Percentiles rank a stretch among this genome's conserved stretches.
phyloP scores from a whole-genome alignment of 1,140 invertebrate genomes.

The Drosophila mojavensis region DNA sequence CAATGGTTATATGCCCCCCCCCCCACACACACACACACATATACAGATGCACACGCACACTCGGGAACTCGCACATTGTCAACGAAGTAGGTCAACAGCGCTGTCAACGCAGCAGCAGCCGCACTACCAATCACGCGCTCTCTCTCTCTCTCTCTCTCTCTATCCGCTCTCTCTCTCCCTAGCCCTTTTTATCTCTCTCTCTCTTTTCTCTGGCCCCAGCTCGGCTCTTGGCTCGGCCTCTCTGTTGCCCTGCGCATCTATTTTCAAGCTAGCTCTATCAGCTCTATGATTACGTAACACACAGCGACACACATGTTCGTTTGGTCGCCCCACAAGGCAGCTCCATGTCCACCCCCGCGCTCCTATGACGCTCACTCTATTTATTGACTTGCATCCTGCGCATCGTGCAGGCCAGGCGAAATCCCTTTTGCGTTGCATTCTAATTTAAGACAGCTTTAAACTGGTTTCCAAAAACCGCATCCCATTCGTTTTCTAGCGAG shows the following conservation, averaged over 20 bases:
- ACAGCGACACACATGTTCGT: conserved; percentile 22
- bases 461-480: conserved; percentile 1
- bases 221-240: conserved; percentile 28
- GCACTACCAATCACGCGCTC: neutral
- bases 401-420: no score
- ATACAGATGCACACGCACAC: conserved; percentile 31
- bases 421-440: neutral
- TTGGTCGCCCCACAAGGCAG: conserved; percentile 26
- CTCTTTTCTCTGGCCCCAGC: conserved; percentile 2
- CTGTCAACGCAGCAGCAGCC: conserved; percentile 55
- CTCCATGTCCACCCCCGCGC: no score
- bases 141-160: conserved; percentile 22
- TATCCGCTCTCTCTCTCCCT: conserved; percentile 14
- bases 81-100: conserved; percentile 76
- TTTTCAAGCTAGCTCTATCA: conserved; percentile 51
- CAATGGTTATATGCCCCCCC: conserved; percentile 8
- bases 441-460: conserved; percentile 2
- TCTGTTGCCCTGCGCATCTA: conserved; percentile 28
- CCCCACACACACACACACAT: conserved; percentile 11
- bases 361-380: no score
- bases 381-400: no score
- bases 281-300: conserved; percentile 70
- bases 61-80: conserved; percentile 68
- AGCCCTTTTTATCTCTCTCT: conserved; percentile 4
- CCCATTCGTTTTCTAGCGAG: conserved; percentile 14